Base-by-base conservation (phyloP, 2,113 vertebrate species). In the Spea multiplicata region DNA sequence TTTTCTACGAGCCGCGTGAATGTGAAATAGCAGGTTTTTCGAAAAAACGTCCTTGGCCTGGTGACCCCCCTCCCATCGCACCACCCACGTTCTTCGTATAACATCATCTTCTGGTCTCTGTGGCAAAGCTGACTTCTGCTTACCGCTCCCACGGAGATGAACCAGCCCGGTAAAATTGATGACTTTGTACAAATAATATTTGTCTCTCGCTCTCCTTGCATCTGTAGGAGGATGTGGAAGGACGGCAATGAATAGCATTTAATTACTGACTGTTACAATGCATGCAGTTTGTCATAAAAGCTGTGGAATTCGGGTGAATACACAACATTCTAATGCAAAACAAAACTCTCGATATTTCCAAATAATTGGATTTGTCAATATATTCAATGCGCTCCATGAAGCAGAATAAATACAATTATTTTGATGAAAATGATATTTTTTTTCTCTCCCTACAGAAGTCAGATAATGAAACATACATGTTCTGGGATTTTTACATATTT, bases 391-490 rank as follows among this genome's bases (percentile, higher is more conserved):
- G 76, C 61, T 64, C 76, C 45, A 46, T 44, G 8, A 66, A 52
- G 76, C 70, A 57, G 46, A 77, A 78, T 44, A 30, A 69, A 72
- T 64, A 71, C 59, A 70, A 57, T 68, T 61, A 49, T 77, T 77
- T 71, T 71, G 62, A 46, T 14, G 45, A 50, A 66, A 75, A 66
- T 71, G 30, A 62, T 49, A 44, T 70, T 70, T 30, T 46, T 30
- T 30, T 30, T 30, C n/a, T 30, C 30, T 30, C 30, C 50, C 74
- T 67, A 61, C 44, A n/a, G 75, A 69, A 17, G 13, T 10, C 66
- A 59, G 53, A 76, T 46, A 52, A 76, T 46, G n/a, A 13, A 30
- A 55, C 14, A 69, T 30, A 30, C 30, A 30, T 30, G 30, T 30
- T 30, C 30, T 30, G 30, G 30, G 30, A 30, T 2, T 30, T 1